Evolutionary conservation across 2,888 invertebrate species (phyloP).

Genomic region (Macaria liturata): DNA sequence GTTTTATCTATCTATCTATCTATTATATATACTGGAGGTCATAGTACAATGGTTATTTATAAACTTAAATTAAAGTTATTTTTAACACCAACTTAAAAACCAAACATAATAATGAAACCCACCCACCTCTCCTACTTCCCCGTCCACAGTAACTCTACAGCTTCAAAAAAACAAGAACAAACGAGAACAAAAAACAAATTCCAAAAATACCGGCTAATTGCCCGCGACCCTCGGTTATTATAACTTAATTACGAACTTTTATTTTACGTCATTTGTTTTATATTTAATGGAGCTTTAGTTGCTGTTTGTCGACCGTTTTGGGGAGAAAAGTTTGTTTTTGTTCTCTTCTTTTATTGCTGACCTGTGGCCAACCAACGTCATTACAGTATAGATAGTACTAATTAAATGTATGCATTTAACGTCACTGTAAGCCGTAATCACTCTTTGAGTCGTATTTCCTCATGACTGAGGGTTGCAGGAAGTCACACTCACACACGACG

Average conservation of each 20-base stretch:
- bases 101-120: neutral
- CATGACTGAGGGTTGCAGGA: too few relatives aligned
- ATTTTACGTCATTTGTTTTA: constrained; percentile 2
- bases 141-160: constrained; percentile 10
- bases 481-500: too few relatives aligned
- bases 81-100: neutral
- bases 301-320: neutral
- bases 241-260: constrained; percentile 18
- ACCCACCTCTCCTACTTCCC: neutral
- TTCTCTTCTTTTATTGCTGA: too few relatives aligned
- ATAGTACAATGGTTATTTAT: too few relatives aligned
- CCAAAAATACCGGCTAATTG: constrained; percentile 18
- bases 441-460: too few relatives aligned
- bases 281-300: constrained; percentile 5
- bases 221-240: constrained; percentile 20
- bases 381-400: too few relatives aligned
- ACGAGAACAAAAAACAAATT: constrained; percentile 17
- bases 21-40: too few relatives aligned
- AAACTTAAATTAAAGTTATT: too few relatives aligned
- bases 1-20: too few relatives aligned
- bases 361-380: too few relatives aligned
- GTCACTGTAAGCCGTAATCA: too few relatives aligned
- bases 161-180: constrained; percentile 5
- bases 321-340: neutral
- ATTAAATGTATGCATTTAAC: too few relatives aligned